These are phyloP conservation scores for Parambassis ranga DNA, from an alignment of 2,797 vertebrate genomes.

Conservation along the genomic window DNA sequence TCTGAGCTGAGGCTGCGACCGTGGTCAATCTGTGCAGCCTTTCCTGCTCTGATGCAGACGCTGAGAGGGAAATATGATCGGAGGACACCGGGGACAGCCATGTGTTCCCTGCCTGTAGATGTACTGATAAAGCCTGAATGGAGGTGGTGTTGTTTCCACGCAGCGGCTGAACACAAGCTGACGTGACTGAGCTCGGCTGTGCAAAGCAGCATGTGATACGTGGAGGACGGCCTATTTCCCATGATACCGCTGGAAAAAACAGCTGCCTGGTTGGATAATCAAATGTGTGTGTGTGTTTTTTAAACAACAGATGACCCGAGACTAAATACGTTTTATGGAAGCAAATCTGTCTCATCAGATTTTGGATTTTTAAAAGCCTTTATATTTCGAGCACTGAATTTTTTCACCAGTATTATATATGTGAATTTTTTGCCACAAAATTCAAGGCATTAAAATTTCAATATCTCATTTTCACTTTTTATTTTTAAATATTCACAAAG, in stretches of 20 bases:
- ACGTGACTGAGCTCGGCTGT: conserved; percentile 27
- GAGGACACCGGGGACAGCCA: conserved; percentile 31
- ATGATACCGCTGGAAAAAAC: conserved; percentile 22
- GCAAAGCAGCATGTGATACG: conserved; percentile 50
- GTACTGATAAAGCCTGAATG: conserved; percentile 61
- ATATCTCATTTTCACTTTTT: too few relatives aligned
- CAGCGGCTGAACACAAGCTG: conserved; percentile 34
- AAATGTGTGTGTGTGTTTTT: neutral
- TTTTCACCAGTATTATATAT: too few relatives aligned
- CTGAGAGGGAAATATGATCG: conserved; percentile 23
- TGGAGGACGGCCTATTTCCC: conserved; percentile 33
- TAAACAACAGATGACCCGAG: neutral
- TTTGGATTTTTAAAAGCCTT: too few relatives aligned
- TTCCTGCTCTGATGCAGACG: too few relatives aligned
- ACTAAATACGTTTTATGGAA: too few relatives aligned
- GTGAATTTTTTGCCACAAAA: too few relatives aligned
- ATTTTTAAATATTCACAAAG: too few relatives aligned
- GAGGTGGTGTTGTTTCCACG: conserved; percentile 54
- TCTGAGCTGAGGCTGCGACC: too few relatives aligned
- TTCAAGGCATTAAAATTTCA: too few relatives aligned
- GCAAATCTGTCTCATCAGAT: too few relatives aligned
- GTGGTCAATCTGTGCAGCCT: neutral
- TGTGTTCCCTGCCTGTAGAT: conserved; percentile 54
- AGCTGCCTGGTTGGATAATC: neutral
- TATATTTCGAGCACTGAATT: too few relatives aligned